These are phyloP conservation scores for Clupea harengus DNA, from an alignment of 2,113 vertebrate species.

Conservation along the genomic window DNA sequence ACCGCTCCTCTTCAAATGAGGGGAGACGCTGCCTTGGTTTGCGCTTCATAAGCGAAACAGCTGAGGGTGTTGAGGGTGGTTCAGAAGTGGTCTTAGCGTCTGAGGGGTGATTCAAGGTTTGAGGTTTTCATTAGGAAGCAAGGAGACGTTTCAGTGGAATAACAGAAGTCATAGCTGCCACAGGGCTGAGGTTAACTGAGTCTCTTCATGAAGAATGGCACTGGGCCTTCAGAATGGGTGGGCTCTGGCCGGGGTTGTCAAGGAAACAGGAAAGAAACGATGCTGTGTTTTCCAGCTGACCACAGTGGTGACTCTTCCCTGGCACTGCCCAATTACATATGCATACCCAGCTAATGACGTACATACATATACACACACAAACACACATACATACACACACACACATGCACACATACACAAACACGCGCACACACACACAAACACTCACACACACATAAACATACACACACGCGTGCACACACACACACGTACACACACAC, in stretches of 20 bases:
- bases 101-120: not conserved
- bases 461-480: not conserved
- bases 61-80: not conserved
- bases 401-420: not conserved
- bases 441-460: not conserved
- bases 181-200: not conserved
- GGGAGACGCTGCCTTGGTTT: not conserved
- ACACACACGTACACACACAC: not conserved
- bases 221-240: not conserved
- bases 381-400: not conserved
- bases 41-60: not conserved
- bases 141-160: not conserved
- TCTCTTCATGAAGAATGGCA: not conserved
- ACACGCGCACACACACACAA: not conserved
- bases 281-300: not conserved
- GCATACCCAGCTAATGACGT: not conserved
- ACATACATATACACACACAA: not conserved
- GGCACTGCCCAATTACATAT: not conserved
- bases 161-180: not conserved
- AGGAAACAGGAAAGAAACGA: not conserved
- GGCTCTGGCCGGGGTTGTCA: not conserved
- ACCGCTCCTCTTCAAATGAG: not conserved
- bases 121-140: not conserved
- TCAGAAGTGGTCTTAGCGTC: not conserved
- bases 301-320: not conserved